Evolutionary conservation across 2,113 vertebrate genomes (phyloP).

Genomic region (Scytalopus superciliaris): DNA sequence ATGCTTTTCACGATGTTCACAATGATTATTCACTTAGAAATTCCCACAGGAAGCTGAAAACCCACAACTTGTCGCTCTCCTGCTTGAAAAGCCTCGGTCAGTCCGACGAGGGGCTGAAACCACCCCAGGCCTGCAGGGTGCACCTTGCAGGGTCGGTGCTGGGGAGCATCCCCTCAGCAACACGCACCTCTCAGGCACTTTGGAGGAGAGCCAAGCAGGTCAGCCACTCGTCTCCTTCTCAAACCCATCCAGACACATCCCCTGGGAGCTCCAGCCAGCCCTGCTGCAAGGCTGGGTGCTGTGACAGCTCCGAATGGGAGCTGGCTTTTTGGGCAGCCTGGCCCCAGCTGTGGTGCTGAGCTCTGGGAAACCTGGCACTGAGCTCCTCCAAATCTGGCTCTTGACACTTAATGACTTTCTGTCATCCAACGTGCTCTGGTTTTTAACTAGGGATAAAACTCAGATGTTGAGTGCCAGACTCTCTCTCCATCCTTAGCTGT

Average conservation of each 20-base stretch:
- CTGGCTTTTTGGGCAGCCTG: conserved; percentile 17
- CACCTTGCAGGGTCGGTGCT: neutral
- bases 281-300: neutral
- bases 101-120: neutral
- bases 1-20: conserved; percentile 51
- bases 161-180: rapidly evolving
- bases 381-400: conserved; percentile 27
- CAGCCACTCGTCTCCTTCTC: rapidly evolving
- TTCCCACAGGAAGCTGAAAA: conserved; percentile 61
- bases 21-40: conserved; percentile 60
- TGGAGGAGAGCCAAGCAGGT: neutral
- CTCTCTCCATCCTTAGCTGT: neutral
- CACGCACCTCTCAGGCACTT: neutral
- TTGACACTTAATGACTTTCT: conserved; percentile 46
- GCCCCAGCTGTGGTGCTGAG: neutral
- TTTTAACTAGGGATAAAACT: conserved; percentile 30
- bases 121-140: neutral
- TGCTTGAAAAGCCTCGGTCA: neutral
- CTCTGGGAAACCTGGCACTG: conserved; percentile 24
- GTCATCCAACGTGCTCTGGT: neutral
- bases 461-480: neutral
- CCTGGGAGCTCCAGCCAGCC: neutral
- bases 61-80: conserved; percentile 27
- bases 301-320: neutral
- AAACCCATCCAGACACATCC: neutral